Evolutionary conservation across 1,140 invertebrate genomes (phyloP), one percentile per base, ranked within the genome.

Genomic region (Drosophila arawakana): DNA sequence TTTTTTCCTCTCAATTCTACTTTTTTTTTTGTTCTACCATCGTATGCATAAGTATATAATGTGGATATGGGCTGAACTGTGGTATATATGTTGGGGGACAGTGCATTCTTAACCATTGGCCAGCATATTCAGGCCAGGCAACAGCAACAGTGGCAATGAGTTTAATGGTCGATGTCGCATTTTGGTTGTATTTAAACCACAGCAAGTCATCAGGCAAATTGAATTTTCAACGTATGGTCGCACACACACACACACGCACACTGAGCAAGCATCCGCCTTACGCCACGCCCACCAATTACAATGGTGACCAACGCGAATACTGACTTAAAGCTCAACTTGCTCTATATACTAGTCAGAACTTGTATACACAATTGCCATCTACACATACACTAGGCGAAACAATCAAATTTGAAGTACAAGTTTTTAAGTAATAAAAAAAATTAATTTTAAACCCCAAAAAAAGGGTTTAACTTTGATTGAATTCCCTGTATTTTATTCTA

Each of bases 171-270:
- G 81, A 79, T 80, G 81, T 86, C 82, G 83, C 72, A 82, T 86
- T 86, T 82, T 86, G 83, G 77, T 76, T 76, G 85, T 78, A 89
- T 86, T 86, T 90, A 78, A 86, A 82, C 82, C 86, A 81, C 82
- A 86, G 86, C 82, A 85, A 90, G 88, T 91, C 84, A 91, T 91
- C 84, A 91, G 81, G 81, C 79, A 91, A 91, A 91, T 91, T 91
- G 88, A 91, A 91, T 91, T 91, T 91, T 91, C 81, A 91, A 91
- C 89, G 89, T 91, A 81, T 85, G 81, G 80, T 78, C 80, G 77
- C 78, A 76, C 78, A 80, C 76, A 80, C 78, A 52, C 60, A 66
- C 57, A 41, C 13, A 21, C 9, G 15, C 37, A 54, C 49, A 67
- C 18, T 30, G 52, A n/a, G 37, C 8, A 55, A 39, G 58, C 2